Conservation (phyloP, 2,888 invertebrate species). For the Sclerodermus sp. region DNA sequence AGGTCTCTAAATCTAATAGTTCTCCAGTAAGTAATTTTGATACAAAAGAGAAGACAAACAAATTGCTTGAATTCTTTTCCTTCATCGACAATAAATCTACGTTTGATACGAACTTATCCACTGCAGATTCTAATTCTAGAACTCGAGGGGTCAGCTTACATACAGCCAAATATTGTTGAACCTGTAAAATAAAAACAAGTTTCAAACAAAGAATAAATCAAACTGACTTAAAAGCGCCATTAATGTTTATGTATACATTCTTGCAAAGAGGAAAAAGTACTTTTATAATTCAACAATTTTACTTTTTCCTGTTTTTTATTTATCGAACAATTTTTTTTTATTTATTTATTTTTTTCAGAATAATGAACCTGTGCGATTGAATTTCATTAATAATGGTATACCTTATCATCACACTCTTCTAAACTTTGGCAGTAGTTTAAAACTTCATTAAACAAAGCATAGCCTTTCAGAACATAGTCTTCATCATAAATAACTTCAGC, state of each 20-base stretch:
- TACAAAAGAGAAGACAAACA: slow-evolving; percentile 30
- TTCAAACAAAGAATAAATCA: no score
- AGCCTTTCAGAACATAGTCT: slow-evolving; percentile 30
- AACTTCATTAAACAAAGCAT: slow-evolving; percentile 32
- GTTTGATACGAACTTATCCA: slow-evolving; percentile 32
- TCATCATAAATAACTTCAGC: slow-evolving; percentile 26
- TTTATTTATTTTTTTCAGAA: neutral
- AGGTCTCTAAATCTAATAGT: slow-evolving; percentile 32
- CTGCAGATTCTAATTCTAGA: slow-evolving; percentile 28
- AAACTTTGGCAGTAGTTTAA: slow-evolving; percentile 20
- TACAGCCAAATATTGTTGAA: slow-evolving; percentile 41
- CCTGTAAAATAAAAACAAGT: slow-evolving; percentile 22
- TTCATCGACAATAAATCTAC: slow-evolving; percentile 27
- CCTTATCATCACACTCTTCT: slow-evolving; percentile 40
- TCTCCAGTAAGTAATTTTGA: slow-evolving; percentile 42
- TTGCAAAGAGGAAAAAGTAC: no score
- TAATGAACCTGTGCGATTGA: neutral
- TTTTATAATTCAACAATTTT: no score
- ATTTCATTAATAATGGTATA: slow-evolving; percentile 4
- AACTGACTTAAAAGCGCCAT: no score
- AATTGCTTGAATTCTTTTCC: slow-evolving; percentile 12
- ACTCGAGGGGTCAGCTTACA: slow-evolving; percentile 36
- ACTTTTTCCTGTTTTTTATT: no score
- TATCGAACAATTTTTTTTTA: no score
- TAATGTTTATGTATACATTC: no score